Conservation (phyloP, 2,113 vertebrate species). For the Camelus bactrianus region DNA sequence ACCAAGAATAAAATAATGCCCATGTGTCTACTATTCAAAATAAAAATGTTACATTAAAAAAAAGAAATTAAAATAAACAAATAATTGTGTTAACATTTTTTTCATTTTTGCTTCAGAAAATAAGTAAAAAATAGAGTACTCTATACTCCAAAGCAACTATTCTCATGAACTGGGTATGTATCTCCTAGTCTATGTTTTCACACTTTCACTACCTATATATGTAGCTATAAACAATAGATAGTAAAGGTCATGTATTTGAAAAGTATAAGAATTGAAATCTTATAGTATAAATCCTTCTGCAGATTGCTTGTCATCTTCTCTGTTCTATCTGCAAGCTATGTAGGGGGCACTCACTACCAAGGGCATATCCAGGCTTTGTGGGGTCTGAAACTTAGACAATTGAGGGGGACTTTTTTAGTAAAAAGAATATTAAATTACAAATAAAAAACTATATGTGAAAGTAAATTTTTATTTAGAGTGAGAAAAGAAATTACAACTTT, state of each 20-base stretch:
- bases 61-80: no score
- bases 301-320: neutral
- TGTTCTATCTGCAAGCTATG: neutral
- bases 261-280: neutral
- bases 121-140: neutral
- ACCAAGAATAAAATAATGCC: neutral
- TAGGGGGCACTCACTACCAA: neutral
- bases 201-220: neutral
- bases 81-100: neutral
- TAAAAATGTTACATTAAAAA: neutral
- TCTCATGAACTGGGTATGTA: neutral
- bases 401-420: neutral
- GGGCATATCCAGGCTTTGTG: neutral
- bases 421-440: neutral
- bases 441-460: neutral
- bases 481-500: neutral
- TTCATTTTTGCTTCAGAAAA: conserved; percentile 37
- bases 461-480: neutral
- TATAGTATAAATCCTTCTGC: neutral
- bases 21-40: neutral
- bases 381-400: neutral
- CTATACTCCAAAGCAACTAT: neutral
- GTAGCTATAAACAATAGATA: neutral
- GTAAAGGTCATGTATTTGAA: neutral
- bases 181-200: neutral